Evolutionary conservation across 2,888 invertebrate species (phyloP), one percentile per base, ranked within the genome.

Genomic region (Periphyllus acericola): DNA sequence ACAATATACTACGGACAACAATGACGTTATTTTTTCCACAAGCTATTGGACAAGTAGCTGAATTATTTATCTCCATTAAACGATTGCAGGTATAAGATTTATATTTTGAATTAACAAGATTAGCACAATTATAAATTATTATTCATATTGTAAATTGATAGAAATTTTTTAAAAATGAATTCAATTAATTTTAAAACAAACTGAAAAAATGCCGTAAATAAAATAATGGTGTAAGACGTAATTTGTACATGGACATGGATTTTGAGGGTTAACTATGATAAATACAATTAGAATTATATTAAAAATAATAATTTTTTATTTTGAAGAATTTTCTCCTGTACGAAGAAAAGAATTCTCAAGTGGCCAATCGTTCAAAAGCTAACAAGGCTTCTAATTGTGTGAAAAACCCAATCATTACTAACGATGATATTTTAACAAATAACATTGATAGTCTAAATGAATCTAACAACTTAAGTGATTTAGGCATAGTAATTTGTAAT

Each of bases 21-120:
- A 95, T 98, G 94, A 96, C 96, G 0, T 95, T 97, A 25, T 96
- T 96, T 92, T 96, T 98, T 90, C 98, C 98, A 0, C 95, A 95
- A 90, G 95, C 96, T 79, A 94, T 97, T 90, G 94, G 95, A 4
- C 95, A 95, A 92, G 93, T 95, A 66, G 95, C 96, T 0, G 97
- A 97, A 92, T 95, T 95, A 0, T 92, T 93, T 46, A 95, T 97
- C 83, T 95, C 96, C 14, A 94, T 96, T 83, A 93, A 93, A 88
- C 93, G 97, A 83, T 92, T 97, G 60, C 94, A 94, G 89, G 90
- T 91, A 89, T 36, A 55, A 72, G 21, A 40, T 74, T 34, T 55
- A 40, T 32, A 81, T 29, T 76, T 29, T 76, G 46, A 66, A 36
- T 32, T 6, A 3, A 36, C 36, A 6, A 36, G n/a, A 36, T 46